A percentile compares a stretch with the other conserved stretches of the same genome.
Conservation (phyloP, 2,888 invertebrate species). For the Apamea monoglypha region DNA sequence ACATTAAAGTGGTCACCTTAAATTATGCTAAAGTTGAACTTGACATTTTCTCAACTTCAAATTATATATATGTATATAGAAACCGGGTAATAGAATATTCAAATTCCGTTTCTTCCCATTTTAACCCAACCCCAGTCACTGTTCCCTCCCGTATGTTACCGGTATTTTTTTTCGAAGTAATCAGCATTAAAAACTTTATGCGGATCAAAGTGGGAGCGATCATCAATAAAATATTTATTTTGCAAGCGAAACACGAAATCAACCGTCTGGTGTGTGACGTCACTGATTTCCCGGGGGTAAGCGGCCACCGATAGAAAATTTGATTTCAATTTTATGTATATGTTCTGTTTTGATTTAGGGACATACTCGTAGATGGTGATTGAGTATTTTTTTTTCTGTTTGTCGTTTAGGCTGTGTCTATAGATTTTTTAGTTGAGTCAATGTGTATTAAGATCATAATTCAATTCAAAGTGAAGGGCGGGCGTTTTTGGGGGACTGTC, state of each 20-base stretch:
- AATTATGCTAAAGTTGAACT: background rate
- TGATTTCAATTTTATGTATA: constrained; percentile 80
- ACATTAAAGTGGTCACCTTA: background rate
- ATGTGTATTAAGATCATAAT: background rate
- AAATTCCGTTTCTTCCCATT: background rate
- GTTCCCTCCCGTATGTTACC: constrained; percentile 15
- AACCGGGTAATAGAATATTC: background rate
- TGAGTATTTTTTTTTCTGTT: background rate
- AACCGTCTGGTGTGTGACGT: constrained; percentile 73
- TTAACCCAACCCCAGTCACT: background rate
- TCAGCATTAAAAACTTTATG: constrained; percentile 75
- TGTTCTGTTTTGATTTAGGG: constrained; percentile 72
- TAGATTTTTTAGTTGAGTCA: background rate
- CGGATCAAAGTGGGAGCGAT: constrained; percentile 75
- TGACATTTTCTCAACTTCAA: background rate
- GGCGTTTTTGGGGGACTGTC: too few species aligned
- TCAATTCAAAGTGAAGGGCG: too few species aligned
- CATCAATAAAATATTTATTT: constrained; percentile 82
- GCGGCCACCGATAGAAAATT: constrained; percentile 75
- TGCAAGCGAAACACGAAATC: constrained; percentile 78
- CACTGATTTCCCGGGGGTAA: constrained; percentile 81
- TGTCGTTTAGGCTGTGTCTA: too few species aligned
- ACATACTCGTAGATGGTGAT: constrained; percentile 44
- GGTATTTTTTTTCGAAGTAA: constrained; percentile 61
- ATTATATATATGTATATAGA: background rate